Evolutionary conservation across 2,797 vertebrate species (phyloP).

Genomic region (Hafferia zeledoni): DNA sequence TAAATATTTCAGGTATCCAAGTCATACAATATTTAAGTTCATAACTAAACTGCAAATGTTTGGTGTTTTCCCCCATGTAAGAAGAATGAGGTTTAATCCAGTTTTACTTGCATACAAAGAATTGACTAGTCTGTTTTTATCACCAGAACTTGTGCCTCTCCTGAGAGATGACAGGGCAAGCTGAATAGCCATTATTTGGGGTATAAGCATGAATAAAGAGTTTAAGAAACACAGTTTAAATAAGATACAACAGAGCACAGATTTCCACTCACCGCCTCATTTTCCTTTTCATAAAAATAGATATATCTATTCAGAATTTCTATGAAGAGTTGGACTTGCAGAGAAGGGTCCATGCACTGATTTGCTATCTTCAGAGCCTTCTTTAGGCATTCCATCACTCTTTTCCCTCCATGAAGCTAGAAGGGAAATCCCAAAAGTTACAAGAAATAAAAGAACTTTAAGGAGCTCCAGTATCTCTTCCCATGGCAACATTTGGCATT

Average conservation of each 20-base stretch:
- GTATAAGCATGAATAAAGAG: neutral
- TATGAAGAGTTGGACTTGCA: slow-evolving; percentile 98
- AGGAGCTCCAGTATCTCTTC: neutral
- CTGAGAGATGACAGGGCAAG: neutral
- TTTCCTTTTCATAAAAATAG: slow-evolving; percentile 98
- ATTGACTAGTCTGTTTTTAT: neutral
- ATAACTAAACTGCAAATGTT: neutral
- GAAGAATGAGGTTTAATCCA: neutral
- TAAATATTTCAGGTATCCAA: neutral
- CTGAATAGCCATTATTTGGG: neutral
- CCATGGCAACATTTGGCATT: neutral
- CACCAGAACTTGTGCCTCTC: neutral
- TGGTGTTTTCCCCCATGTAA: neutral
- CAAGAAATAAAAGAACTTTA: neutral
- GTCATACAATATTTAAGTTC: neutral
- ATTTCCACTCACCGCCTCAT: slow-evolving; percentile 87
- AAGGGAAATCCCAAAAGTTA: neutral
- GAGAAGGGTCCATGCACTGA: slow-evolving; percentile 99
- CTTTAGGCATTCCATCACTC: slow-evolving; percentile 98
- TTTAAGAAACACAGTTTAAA: neutral
- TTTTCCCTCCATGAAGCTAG: slow-evolving; percentile 94
- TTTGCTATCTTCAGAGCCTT: slow-evolving; percentile 99
- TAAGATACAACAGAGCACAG: neutral
- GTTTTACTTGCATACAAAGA: neutral
- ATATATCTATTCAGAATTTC: slow-evolving; percentile 99